phyloP scores from a whole-genome alignment of 1,140 invertebrate species.

The Procambarus virginalis region DNA sequence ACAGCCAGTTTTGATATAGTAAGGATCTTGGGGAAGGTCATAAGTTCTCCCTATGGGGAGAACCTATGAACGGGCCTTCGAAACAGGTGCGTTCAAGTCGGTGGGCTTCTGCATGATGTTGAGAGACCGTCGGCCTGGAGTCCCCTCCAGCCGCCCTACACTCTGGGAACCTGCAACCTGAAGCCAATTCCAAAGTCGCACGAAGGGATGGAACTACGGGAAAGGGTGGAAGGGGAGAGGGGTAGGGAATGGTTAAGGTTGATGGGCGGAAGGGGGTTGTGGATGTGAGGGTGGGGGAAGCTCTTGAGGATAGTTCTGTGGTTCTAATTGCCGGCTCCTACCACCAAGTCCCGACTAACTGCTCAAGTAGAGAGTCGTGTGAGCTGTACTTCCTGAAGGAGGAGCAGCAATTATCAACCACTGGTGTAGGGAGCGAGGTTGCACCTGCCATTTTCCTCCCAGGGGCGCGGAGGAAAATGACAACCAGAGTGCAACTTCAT shows the following conservation, averaged over 20 bases:
- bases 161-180: too few species aligned
- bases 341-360: slow-evolving; percentile 16
- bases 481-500: too few species aligned
- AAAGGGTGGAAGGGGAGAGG: not conserved
- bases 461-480: not conserved
- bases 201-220: not conserved
- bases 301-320: not conserved
- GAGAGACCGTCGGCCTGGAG: too few species aligned
- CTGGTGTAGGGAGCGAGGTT: not conserved
- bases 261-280: too few species aligned
- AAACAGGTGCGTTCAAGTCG: too few species aligned
- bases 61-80: too few species aligned
- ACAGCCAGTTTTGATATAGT: too few species aligned
- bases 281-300: not conserved
- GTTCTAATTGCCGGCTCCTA: not conserved
- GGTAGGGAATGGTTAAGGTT: not conserved
- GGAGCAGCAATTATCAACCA: not conserved
- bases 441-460: slow-evolving; percentile 17
- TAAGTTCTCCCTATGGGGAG: too few species aligned
- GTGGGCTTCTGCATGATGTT: too few species aligned
- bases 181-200: too few species aligned
- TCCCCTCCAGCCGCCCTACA: too few species aligned
- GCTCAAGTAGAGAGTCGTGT: slow-evolving; percentile 3
- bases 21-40: too few species aligned
- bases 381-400: slow-evolving; percentile 37